phyloP scores from a whole-genome alignment of 2,888 invertebrate genomes.

The Timandra comae region DNA sequence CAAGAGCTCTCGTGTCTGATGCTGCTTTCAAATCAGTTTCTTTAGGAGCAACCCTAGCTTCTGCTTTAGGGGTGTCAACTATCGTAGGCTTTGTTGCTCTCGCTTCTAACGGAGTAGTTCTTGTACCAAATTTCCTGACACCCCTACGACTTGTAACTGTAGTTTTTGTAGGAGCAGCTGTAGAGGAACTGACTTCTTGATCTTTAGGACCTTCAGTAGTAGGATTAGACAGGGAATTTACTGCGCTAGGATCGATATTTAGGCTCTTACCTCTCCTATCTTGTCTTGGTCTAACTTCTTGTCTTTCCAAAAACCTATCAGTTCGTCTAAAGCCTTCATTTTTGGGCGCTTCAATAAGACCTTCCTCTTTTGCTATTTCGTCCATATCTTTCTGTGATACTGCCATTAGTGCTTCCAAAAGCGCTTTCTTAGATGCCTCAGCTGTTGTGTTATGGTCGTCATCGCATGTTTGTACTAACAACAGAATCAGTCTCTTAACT shows the following conservation, averaged over 20 bases:
- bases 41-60: constrained; percentile 51
- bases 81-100: constrained; percentile 35
- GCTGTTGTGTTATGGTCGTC: constrained; percentile 82
- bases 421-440: constrained; percentile 81
- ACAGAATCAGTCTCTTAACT: constrained; percentile 82
- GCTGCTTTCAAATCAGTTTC: constrained; percentile 55
- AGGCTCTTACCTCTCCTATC: constrained; percentile 51
- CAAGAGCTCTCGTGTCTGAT: constrained; percentile 87
- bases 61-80: constrained; percentile 55
- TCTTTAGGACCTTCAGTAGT: constrained; percentile 41
- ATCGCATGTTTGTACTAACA: constrained; percentile 87
- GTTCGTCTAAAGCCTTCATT: constrained; percentile 41
- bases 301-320: constrained; percentile 40
- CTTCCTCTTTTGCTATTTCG: constrained; percentile 60
- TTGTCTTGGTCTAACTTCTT: constrained; percentile 36
- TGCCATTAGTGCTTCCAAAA: constrained; percentile 82
- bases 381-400: constrained; percentile 77
- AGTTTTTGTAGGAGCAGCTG: constrained; percentile 41
- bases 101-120: constrained; percentile 39
- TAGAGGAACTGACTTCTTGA: constrained; percentile 43
- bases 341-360: constrained; percentile 30
- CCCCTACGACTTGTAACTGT: constrained; percentile 50
- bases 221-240: constrained; percentile 60
- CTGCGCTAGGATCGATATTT: constrained; percentile 50
- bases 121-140: constrained; percentile 47